These are phyloP conservation scores for Peromyscus melanophrys DNA, from an alignment of 2,797 vertebrate species.

Conservation along the genomic window DNA sequence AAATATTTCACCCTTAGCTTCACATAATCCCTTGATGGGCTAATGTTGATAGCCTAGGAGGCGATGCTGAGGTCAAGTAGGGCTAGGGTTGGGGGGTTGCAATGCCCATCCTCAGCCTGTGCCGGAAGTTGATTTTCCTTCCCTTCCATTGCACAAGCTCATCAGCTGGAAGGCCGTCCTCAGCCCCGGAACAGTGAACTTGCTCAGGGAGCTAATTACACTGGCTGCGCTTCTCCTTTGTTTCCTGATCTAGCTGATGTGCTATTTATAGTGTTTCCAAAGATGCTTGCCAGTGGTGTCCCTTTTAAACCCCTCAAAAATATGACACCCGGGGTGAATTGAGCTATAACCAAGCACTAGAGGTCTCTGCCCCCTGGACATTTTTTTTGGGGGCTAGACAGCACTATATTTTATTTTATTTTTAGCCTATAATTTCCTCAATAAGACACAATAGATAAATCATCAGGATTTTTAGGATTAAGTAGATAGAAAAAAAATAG, in stretches of 20 bases:
- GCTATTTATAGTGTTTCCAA: conserved; percentile 73
- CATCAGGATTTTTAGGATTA: conserved; percentile 50
- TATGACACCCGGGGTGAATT: neutral
- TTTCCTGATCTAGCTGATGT: conserved; percentile 60
- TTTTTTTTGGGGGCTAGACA: neutral
- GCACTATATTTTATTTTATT: conserved; percentile 65
- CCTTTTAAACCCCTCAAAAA: conserved; percentile 74
- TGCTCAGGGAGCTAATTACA: conserved; percentile 79
- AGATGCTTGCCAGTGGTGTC: conserved; percentile 74
- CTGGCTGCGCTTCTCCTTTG: conserved; percentile 74
- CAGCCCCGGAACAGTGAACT: conserved; percentile 65
- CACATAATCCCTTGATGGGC: neutral
- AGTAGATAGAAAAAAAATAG: neutral
- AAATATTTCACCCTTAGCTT: neutral
- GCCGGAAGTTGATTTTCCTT: neutral
- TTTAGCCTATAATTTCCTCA: conserved; percentile 60
- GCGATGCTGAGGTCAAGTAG: neutral
- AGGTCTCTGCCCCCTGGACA: neutral
- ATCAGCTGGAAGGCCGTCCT: conserved; percentile 29
- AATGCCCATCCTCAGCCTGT: neutral
- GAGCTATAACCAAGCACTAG: neutral
- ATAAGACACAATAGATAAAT: neutral
- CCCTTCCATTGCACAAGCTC: neutral
- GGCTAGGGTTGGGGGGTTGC: too few species aligned
- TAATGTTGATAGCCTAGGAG: neutral